Base-by-base conservation (phyloP, 92 coral and sea anemone genomes). In the Porites cylindrica region DNA sequence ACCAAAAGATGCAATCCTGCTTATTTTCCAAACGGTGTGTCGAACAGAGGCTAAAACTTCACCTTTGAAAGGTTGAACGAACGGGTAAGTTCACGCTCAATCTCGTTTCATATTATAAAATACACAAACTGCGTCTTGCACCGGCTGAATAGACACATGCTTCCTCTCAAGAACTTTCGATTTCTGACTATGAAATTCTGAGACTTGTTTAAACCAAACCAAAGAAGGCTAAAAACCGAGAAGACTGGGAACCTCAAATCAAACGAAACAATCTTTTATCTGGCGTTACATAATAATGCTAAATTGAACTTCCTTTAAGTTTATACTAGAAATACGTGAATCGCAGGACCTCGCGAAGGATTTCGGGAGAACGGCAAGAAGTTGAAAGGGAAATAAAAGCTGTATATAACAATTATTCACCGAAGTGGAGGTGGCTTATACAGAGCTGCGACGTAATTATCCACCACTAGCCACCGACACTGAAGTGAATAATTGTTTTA, bases 121-220 rank as follows among this genome's bases (percentile, higher is more conserved):
- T 18, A 2, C 58, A 29, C 52, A 18, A 21, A 6, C 54, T 8
- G 10, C 13, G n/a, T 1, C 38, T 21, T 66, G 20, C 32, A 58
- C 10, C 12, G 38, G 8, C 10, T 7, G 8, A 52, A 52, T 61
- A 51, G 24, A 18, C 6, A 9, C 47, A 12, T 1, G 10, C 54
- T 54, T 70, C 59, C 65, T 70, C 4, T 72, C 4, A 4, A 66
- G 29, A 80, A 80, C 66, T 81, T 81, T 81, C 85, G 70, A 81
- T 81, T 81, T 81, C 77, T 43, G 62, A 73, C 8, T 18, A 16
- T 18, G 21, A 14, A 74, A 50, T 81, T 70, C 85, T 81, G 85
- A 70, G 56, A 81, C 85, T 24, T 9, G 59, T 43, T 77, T 81
- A 21, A 81, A 81, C 68, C 29, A 70, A 81, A 53, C 64, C 77